These are phyloP conservation scores for Oceanites oceanicus DNA, from an alignment of 2,113 vertebrate species.

Conservation along the genomic window DNA sequence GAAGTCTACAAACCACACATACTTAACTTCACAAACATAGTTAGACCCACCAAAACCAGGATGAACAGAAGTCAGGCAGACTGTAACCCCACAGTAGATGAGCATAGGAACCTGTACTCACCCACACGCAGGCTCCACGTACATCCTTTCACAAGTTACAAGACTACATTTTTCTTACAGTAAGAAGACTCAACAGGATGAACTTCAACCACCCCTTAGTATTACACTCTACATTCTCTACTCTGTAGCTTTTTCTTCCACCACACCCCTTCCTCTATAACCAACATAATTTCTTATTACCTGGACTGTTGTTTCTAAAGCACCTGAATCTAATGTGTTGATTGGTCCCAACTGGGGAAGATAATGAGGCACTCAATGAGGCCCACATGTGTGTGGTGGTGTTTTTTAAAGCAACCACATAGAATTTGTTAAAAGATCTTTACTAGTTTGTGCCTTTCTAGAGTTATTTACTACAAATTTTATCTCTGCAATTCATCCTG, in stretches of 20 bases:
- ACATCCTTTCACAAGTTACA: accelerated
- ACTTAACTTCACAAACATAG: background rate
- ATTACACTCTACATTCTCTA: accelerated
- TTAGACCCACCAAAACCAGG: background rate
- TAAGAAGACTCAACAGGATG: background rate
- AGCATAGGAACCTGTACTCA: background rate
- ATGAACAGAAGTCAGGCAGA: background rate
- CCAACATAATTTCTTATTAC: no score
- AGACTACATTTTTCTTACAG: background rate
- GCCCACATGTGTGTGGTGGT: background rate
- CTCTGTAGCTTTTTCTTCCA: no score
- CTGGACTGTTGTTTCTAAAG: background rate
- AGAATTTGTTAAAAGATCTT: background rate
- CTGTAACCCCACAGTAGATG: accelerated
- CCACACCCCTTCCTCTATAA: accelerated
- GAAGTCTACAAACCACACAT: background rate
- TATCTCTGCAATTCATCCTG: background rate
- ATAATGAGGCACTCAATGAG: background rate
- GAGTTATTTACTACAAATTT: background rate
- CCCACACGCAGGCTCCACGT: accelerated
- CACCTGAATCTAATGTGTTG: background rate
- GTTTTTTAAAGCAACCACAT: background rate
- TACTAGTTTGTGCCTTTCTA: background rate
- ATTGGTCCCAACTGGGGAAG: background rate
- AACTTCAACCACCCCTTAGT: accelerated